These are phyloP conservation scores for Netelia inedita DNA, from an alignment of 2,888 invertebrate genomes.

Conservation along the genomic window DNA sequence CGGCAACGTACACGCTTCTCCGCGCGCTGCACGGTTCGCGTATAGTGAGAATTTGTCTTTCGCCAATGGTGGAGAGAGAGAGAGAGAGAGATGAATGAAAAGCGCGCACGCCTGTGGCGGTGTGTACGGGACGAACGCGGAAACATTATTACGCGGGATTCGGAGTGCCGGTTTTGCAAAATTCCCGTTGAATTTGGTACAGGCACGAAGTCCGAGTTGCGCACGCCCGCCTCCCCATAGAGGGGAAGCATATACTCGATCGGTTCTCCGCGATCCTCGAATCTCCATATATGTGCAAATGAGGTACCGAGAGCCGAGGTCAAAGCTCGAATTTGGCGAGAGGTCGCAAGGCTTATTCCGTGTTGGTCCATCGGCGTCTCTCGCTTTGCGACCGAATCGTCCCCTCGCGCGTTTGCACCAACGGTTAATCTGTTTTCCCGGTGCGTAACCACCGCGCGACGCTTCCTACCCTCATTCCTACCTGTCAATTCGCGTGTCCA, in stretches of 20 bases:
- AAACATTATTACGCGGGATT: slow-evolving; percentile 54
- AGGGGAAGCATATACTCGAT: not conserved
- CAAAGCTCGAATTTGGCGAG: slow-evolving; percentile 40
- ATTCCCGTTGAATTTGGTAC: slow-evolving; percentile 36
- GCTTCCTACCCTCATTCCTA: no score
- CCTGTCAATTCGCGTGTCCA: not conserved
- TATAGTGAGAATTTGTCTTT: slow-evolving; percentile 16
- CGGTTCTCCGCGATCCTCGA: slow-evolving; percentile 36
- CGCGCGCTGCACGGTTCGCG: not conserved
- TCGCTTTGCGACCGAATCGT: slow-evolving; percentile 59
- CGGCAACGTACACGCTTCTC: not conserved
- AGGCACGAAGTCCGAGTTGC: slow-evolving; percentile 11
- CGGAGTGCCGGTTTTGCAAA: slow-evolving; percentile 34
- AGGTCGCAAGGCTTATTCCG: not conserved
- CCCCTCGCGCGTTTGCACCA: slow-evolving; percentile 61
- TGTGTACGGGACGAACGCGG: slow-evolving; percentile 21
- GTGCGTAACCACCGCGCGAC: not conserved
- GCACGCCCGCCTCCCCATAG: not conserved
- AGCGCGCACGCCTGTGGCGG: not conserved
- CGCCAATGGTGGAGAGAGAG: not conserved
- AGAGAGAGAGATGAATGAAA: not conserved
- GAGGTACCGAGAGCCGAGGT: slow-evolving; percentile 16
- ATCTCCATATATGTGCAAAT: slow-evolving; percentile 72
- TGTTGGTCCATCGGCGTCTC: slow-evolving; percentile 5
- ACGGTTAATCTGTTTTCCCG: slow-evolving; percentile 63